phyloP scores from a whole-genome alignment of 2,113 vertebrate genomes.

The Sardina pilchardus region DNA sequence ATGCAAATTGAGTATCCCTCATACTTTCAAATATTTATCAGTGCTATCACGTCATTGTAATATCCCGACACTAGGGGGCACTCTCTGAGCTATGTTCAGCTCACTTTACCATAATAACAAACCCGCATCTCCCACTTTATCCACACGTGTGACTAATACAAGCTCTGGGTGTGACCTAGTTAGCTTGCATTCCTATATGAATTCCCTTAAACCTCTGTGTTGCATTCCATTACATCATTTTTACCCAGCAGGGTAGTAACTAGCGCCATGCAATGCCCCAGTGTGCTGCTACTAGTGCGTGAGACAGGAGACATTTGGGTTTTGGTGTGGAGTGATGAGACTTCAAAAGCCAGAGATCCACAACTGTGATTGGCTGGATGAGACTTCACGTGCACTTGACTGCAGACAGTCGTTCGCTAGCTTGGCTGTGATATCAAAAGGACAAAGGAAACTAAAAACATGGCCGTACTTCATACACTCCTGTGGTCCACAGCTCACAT shows the following conservation, averaged over 20 bases:
- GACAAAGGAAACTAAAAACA: neutral
- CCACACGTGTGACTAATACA: neutral
- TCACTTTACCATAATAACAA: neutral
- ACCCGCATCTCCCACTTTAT: neutral
- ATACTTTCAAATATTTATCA: neutral
- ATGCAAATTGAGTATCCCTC: neutral
- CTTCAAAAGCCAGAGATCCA: neutral
- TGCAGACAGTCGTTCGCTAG: no score
- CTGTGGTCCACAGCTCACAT: neutral
- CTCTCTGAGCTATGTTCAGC: neutral
- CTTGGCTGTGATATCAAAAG: neutral
- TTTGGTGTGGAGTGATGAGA: neutral
- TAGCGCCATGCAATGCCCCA: neutral
- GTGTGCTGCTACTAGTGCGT: neutral
- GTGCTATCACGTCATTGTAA: neutral
- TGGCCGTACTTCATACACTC: neutral
- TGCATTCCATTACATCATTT: slow-evolving; percentile 4
- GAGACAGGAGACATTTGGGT: neutral
- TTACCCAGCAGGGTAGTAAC: neutral
- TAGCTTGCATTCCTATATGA: slow-evolving; percentile 9
- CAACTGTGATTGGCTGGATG: neutral
- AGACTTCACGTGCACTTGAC: neutral
- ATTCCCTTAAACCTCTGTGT: neutral
- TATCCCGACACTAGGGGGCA: neutral
- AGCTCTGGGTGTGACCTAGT: neutral